Percentiles rank a stretch among this genome's conserved stretches.
These are phyloP conservation scores for Oryzias woworae DNA, from an alignment of 2,113 vertebrate species.

Conservation along the genomic window DNA sequence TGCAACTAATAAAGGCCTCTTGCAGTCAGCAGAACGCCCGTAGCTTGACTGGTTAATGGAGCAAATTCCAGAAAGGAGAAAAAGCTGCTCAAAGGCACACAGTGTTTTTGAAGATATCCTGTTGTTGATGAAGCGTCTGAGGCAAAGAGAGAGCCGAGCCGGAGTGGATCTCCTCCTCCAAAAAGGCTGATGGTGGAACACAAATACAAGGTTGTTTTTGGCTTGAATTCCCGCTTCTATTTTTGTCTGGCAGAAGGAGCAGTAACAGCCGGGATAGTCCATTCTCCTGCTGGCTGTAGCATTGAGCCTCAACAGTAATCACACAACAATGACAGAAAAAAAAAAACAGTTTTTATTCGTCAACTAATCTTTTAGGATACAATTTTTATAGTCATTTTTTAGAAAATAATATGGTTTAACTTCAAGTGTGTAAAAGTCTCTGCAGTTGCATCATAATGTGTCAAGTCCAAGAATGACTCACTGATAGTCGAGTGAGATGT, in stretches of 20 bases:
- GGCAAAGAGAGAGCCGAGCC: slow-evolving; percentile 50
- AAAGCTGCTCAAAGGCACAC: slow-evolving; percentile 1
- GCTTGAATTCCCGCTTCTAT: slow-evolving; percentile 58
- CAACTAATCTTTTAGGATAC: no score
- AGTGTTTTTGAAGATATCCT: slow-evolving; percentile 41
- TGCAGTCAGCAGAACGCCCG: slow-evolving; percentile 35
- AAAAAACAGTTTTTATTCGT: no score
- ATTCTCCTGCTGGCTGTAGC: slow-evolving; percentile 56
- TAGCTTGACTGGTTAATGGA: slow-evolving; percentile 27
- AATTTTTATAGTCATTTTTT: no score
- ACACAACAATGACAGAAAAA: neutral
- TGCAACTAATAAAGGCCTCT: slow-evolving; percentile 49
- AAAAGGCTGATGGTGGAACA: slow-evolving; percentile 61
- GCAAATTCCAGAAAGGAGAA: neutral
- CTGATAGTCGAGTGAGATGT: slow-evolving; percentile 54
- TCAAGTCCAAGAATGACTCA: slow-evolving; percentile 58
- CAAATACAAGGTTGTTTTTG: slow-evolving; percentile 67
- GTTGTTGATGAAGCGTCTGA: slow-evolving; percentile 36
- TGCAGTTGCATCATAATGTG: slow-evolving; percentile 52
- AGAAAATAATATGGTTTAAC: slow-evolving; percentile 10
- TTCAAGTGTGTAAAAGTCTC: slow-evolving; percentile 36
- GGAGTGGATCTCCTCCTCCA: slow-evolving; percentile 59
- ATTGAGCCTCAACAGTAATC: slow-evolving; percentile 32
- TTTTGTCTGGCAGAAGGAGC: slow-evolving; percentile 64
- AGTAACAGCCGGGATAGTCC: slow-evolving; percentile 64